Percentiles rank a stretch among this genome's conserved stretches.
These are phyloP conservation scores for Masnerella sp. DNA, from an alignment of 2,888 invertebrate species.

Conservation along the genomic window DNA sequence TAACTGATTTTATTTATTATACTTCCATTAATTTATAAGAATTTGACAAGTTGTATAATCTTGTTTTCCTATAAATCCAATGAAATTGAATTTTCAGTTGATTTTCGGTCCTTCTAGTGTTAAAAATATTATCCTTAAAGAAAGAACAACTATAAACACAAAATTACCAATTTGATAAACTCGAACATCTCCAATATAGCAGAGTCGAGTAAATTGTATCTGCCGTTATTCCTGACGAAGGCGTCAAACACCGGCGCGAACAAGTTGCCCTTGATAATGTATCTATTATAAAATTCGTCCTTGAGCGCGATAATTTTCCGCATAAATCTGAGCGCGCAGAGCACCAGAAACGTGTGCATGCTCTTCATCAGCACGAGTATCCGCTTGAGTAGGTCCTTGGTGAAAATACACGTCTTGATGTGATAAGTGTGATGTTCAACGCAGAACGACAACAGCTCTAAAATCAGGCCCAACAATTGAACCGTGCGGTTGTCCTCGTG, in stretches of 20 bases:
- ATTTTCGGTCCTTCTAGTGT: too few species aligned
- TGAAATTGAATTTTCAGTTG: too few species aligned
- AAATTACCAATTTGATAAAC: slow-evolving; percentile 90
- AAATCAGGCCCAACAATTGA: slow-evolving; percentile 94
- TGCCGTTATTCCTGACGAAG: slow-evolving; percentile 96
- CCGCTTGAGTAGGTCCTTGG: slow-evolving; percentile 96
- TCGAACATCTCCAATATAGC: slow-evolving; percentile 99
- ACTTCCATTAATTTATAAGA: too few species aligned
- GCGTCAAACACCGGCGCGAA: slow-evolving; percentile 98
- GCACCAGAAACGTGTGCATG: slow-evolving; percentile 96
- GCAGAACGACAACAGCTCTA: slow-evolving; percentile 98
- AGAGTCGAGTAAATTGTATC: slow-evolving; percentile 99
- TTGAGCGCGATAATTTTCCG: slow-evolving; percentile 97
- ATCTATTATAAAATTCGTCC: slow-evolving; percentile 98
- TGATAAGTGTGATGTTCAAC: slow-evolving; percentile 99
- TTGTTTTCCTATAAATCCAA: too few species aligned
- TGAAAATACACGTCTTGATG: slow-evolving; percentile 98
- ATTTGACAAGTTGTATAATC: too few species aligned
- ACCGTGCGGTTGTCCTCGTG: slow-evolving; percentile 98
- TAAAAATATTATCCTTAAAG: not conserved
- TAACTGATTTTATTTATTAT: too few species aligned
- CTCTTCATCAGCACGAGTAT: slow-evolving; percentile 98
- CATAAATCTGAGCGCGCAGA: slow-evolving; percentile 97
- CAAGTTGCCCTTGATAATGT: slow-evolving; percentile 95
- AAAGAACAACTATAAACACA: not conserved